A percentile compares a stretch with the other conserved stretches of the same genome.
phyloP scores from a whole-genome alignment of 2,113 vertebrate species.

The Tachysurus vachellii region DNA sequence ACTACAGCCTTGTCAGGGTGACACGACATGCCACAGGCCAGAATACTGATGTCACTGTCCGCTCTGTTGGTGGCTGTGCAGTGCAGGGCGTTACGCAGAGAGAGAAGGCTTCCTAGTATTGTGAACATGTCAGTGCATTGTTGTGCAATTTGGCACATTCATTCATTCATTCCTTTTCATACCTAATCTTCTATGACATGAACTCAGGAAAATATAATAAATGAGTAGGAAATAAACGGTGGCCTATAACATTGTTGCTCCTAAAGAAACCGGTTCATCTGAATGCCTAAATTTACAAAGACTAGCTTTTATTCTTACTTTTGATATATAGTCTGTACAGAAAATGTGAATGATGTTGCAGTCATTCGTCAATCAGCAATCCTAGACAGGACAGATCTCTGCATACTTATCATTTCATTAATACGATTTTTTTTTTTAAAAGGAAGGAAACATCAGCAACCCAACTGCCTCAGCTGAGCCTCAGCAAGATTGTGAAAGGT shows the following conservation, averaged over 20 bases:
- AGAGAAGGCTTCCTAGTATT: slow-evolving; percentile 18
- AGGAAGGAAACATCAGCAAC: background rate
- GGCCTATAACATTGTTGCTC: background rate
- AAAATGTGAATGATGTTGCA: background rate
- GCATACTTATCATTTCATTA: background rate
- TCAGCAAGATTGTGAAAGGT: slow-evolving; percentile 15
- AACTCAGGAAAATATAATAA: background rate
- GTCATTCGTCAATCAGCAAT: background rate
- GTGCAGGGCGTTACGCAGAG: slow-evolving; percentile 24
- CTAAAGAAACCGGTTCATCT: background rate
- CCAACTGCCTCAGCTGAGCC: slow-evolving; percentile 8
- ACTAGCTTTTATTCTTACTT: background rate
- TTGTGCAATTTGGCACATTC: slow-evolving; percentile 11
- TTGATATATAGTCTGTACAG: background rate
- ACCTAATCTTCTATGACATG: slow-evolving; percentile 3
- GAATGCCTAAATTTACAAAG: background rate
- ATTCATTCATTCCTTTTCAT: slow-evolving; percentile 24
- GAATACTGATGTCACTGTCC: slow-evolving; percentile 15
- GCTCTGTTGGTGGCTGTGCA: slow-evolving; percentile 15
- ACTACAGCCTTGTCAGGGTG: slow-evolving; percentile 29
- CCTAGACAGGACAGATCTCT: background rate
- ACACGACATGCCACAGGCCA: background rate
- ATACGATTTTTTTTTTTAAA: background rate
- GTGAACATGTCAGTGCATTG: slow-evolving; percentile 32
- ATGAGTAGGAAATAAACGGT: background rate